Conservation (phyloP, 2,113 vertebrate species). For the Arothron firmamentum region DNA sequence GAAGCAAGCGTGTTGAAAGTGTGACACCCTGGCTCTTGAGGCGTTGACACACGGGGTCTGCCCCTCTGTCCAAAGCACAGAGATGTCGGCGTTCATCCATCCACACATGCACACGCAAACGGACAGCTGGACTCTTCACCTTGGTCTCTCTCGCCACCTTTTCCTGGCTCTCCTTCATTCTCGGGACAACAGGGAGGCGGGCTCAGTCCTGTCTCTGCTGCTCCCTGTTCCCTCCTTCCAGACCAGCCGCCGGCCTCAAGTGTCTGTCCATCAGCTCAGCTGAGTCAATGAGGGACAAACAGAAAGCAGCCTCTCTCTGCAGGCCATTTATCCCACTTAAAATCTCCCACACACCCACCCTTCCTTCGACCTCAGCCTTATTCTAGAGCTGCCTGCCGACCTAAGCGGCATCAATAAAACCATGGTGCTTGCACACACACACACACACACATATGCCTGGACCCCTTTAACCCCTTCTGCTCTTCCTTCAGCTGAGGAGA, state of each 20-base stretch:
- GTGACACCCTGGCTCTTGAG: conserved; percentile 2
- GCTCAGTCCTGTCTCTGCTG: not conserved
- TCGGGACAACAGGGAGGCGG: conserved; percentile 5
- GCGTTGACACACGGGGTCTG: conserved; percentile 9
- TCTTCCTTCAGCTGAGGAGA: conserved; percentile 14
- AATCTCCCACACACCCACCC: conserved; percentile 6
- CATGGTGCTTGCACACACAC: conserved; percentile 3
- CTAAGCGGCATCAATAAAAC: conserved; percentile 37
- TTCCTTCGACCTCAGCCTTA: not conserved
- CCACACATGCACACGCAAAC: conserved; percentile 26
- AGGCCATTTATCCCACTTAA: conserved; percentile 9
- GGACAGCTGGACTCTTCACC: not conserved
- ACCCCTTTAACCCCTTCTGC: conserved; percentile 8
- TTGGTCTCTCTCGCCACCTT: too few relatives aligned
- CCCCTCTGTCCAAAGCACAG: conserved; percentile 21
- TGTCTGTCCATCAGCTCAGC: conserved; percentile 41
- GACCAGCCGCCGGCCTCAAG: conserved; percentile 17
- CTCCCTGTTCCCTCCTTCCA: conserved; percentile 27
- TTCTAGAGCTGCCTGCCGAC: conserved; percentile 5
- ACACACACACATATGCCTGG: conserved; percentile 3
- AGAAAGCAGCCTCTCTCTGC: conserved; percentile 1
- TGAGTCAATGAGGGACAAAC: conserved; percentile 11
- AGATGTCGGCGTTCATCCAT: conserved; percentile 43
- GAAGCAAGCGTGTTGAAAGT: not conserved
- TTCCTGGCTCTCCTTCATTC: not conserved